These are phyloP conservation scores for Callospermophilus lateralis DNA, from an alignment of 2,113 vertebrate species.

Conservation along the genomic window DNA sequence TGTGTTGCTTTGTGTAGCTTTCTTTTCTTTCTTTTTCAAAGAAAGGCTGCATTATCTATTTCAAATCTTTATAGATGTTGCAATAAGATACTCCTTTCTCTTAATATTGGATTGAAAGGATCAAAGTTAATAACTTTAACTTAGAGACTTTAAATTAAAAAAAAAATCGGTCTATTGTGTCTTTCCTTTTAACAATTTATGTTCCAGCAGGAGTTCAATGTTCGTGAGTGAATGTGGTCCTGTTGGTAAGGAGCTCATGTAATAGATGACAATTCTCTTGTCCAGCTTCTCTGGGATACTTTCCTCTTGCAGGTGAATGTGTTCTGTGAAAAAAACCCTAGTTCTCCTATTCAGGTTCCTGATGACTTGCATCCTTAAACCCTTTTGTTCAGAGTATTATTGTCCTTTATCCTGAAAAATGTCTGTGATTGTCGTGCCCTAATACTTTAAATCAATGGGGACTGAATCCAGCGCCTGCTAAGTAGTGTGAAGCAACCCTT, in stretches of 20 bases:
- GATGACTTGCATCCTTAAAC: slow-evolving; percentile 69
- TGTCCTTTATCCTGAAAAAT: slow-evolving; percentile 79
- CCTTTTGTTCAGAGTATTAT: slow-evolving; percentile 73
- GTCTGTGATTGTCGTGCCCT: slow-evolving; percentile 60
- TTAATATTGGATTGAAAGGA: slow-evolving; percentile 60
- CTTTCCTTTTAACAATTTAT: slow-evolving; percentile 59
- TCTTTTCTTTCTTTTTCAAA: slow-evolving; percentile 27
- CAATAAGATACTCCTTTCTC: slow-evolving; percentile 57
- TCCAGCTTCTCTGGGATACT: neutral
- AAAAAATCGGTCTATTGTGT: slow-evolving; percentile 31
- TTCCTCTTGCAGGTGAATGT: slow-evolving; percentile 59
- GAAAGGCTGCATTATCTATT: slow-evolving; percentile 57
- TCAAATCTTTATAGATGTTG: slow-evolving; percentile 65
- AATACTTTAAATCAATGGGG: slow-evolving; percentile 72
- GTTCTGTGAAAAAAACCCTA: slow-evolving; percentile 48
- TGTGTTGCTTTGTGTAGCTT: slow-evolving; percentile 61
- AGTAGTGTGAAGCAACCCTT: slow-evolving; percentile 71
- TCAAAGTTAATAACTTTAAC: slow-evolving; percentile 77
- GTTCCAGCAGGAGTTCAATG: slow-evolving; percentile 14
- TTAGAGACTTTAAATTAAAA: slow-evolving; percentile 56
- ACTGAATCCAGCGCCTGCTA: slow-evolving; percentile 66
- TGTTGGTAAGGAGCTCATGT: neutral
- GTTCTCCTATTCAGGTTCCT: slow-evolving; percentile 53
- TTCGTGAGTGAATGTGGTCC: slow-evolving; percentile 39
- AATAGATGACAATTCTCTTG: slow-evolving; percentile 4